Base-by-base conservation (phyloP, 2,113 vertebrate species). In the Oreochromis spilurus region DNA sequence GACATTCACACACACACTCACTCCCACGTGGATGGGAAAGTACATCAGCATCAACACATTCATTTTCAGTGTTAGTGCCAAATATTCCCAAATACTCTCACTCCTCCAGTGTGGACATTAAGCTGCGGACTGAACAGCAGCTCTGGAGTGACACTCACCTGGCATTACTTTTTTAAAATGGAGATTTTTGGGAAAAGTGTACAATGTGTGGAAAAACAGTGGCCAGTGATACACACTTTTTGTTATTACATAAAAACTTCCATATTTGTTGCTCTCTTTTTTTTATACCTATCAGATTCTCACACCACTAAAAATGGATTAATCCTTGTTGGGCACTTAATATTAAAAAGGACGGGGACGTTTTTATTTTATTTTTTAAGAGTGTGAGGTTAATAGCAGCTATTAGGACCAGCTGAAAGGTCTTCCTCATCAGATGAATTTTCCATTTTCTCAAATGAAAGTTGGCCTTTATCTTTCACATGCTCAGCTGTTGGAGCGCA, bases 1-100 rank as follows among this genome's bases (percentile, higher is more conserved):
- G 99, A 99, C 94, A 97, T 99, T 92, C 97, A 98, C 97, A 96
- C 98, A 34, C 97, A 98, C 96, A 96, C 98, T 53, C 97, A 98
- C 95, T 95, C 98, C 3, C 97, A 98, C 2, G 97, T 98, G 95
- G 98, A 99, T 24, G 98, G 98, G 82, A 99, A 98, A 93, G 96
- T 98, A 16, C 98, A 98, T 86, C 98, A 98, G 94, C 98, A 98
- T 91, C 98, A 99, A 84, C 98, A 99, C 94, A 97, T 98, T 54
- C 98, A 99, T 91, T 99, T 97, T 93, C 98, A 99, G 92, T 99
- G 98, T 97, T 99, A 97, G 87, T 89, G 85, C 87, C 87, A 86
- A 77, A 72, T 24, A 10, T 31, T 38, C 80, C 38, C 79, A 65
- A 38, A 65, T 65, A 13, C 79, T 31, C 19, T 3, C 6, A 80